Conservation (phyloP, 2,113 vertebrate species). For the Varanus salvator region DNA sequence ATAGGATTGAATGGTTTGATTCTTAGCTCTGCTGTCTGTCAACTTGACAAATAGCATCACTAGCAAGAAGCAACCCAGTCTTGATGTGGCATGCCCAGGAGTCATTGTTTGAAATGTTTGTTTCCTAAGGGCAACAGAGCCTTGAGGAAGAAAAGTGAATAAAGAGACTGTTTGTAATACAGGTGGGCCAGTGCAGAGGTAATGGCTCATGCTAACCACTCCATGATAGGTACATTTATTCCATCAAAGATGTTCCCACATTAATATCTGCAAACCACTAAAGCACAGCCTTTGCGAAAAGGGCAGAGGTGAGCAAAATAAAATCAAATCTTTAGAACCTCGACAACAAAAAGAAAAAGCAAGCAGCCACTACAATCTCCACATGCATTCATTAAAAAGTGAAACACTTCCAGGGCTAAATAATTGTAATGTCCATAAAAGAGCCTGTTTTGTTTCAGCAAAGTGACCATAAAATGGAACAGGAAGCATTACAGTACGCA, state of each 20-base stretch:
- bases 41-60: not conserved
- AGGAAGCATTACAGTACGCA: conserved; percentile 29
- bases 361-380: fast-evolving
- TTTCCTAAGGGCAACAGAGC: conserved; percentile 25
- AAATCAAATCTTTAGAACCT: not conserved
- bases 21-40: not conserved
- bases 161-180: not conserved
- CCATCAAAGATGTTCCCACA: not conserved
- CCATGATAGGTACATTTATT: not conserved
- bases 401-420: conserved; percentile 7
- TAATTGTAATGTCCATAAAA: conserved; percentile 26
- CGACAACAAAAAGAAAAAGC: not conserved
- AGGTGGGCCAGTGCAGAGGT: not conserved
- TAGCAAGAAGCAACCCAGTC: conserved; percentile 16
- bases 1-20: not conserved
- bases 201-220: not conserved
- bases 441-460: conserved; percentile 32
- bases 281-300: not conserved
- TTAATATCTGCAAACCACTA: not conserved
- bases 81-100: conserved; percentile 16
- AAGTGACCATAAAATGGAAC: conserved; percentile 38
- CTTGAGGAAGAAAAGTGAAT: not conserved
- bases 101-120: conserved; percentile 1
- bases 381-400: not conserved
- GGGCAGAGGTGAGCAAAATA: not conserved